phyloP scores from a whole-genome alignment of 2,113 vertebrate genomes.

The Cercopithecus mona region DNA sequence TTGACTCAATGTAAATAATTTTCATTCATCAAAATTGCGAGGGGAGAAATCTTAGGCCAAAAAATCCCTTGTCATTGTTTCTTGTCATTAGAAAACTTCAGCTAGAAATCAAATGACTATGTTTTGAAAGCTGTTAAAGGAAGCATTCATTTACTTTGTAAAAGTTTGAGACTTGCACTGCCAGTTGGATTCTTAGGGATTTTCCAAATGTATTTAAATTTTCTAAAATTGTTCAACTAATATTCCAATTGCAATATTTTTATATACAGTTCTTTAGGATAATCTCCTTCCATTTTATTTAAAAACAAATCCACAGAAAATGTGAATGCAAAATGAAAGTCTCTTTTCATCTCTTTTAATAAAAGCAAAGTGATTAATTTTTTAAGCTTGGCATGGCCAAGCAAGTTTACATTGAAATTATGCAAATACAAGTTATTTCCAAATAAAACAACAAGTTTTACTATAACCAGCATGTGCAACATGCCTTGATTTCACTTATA shows the following conservation, averaged over 20 bases:
- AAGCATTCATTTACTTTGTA: background rate
- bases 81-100: background rate
- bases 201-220: background rate
- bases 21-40: background rate
- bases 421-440: background rate
- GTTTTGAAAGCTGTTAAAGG: background rate
- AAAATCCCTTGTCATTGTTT: background rate
- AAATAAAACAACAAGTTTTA: background rate
- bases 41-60: background rate
- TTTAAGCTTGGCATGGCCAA: background rate
- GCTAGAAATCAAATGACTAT: background rate
- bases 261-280: background rate
- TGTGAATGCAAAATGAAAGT: background rate
- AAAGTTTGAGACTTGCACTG: background rate
- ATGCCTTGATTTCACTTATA: background rate
- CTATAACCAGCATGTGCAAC: background rate
- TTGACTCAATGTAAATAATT: background rate
- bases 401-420: constrained; percentile 33
- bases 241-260: background rate
- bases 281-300: background rate
- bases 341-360: background rate
- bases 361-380: background rate
- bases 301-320: background rate
- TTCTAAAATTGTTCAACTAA: background rate
- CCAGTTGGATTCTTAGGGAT: background rate